Percentiles rank a stretch among this genome's conserved stretches.
Evolutionary conservation across 2,888 invertebrate species (phyloP).

Genomic region (Abrostola triplasia): DNA sequence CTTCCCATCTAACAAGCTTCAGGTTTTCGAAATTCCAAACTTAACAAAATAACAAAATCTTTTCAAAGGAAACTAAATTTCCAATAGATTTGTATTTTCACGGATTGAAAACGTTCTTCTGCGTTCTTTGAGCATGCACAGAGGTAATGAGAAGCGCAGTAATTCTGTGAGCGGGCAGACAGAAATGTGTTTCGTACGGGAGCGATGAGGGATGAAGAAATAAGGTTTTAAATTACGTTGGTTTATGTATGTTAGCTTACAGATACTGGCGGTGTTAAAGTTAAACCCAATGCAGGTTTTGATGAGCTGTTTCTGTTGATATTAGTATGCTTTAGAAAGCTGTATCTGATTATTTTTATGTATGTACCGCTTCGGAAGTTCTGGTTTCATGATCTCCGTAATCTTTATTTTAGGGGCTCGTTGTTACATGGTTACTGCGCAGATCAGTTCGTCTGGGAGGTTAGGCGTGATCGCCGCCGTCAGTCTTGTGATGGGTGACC

Average conservation of each 20-base stretch:
- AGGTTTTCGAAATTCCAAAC: conserved; percentile 19
- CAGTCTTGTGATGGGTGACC: too few species aligned
- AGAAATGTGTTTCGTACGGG: conserved; percentile 13
- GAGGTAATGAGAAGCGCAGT: conserved; percentile 44
- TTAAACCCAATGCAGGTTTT: too few species aligned
- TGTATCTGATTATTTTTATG: too few species aligned
- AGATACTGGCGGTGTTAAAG: too few species aligned
- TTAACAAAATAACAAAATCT: conserved; percentile 15
- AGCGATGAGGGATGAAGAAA: neutral
- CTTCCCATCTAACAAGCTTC: conserved; percentile 24
- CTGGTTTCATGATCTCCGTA: too few species aligned
- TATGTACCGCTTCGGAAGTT: too few species aligned
- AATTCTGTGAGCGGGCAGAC: conserved; percentile 7
- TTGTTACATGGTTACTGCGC: too few species aligned
- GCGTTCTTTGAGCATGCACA: conserved; percentile 36
- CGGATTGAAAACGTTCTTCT: conserved; percentile 39
- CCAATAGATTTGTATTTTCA: conserved; percentile 53
- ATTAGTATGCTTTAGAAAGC: too few species aligned
- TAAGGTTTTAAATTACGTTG: conserved; percentile 1
- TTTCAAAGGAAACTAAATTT: conserved; percentile 46
- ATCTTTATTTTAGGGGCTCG: too few species aligned
- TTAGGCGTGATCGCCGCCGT: too few species aligned
- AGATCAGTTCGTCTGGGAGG: too few species aligned
- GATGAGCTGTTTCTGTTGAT: too few species aligned
- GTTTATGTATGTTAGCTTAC: neutral